These are phyloP conservation scores for Panopea generosa DNA, from an alignment of 2,888 invertebrate species.

Conservation along the genomic window DNA sequence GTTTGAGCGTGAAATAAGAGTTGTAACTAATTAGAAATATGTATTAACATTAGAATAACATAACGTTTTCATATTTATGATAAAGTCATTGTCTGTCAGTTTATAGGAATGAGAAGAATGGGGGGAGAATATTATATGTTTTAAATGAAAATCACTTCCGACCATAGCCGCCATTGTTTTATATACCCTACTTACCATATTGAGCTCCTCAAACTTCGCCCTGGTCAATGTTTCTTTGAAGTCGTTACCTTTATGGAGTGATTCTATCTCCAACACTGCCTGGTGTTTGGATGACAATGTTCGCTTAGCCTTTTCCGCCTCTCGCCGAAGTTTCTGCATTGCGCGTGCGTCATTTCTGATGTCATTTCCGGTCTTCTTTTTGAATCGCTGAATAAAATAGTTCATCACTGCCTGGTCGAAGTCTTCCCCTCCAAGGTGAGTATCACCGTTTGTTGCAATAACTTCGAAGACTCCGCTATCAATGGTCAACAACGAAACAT, in stretches of 20 bases:
- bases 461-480: conserved; percentile 99
- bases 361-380: conserved; percentile 99
- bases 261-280: conserved; percentile 99
- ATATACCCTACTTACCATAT: conserved; percentile 90
- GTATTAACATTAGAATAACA: too few species aligned
- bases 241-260: conserved; percentile 98
- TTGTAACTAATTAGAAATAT: too few species aligned
- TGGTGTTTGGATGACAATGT: conserved; percentile 97
- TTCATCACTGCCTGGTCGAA: conserved; percentile 99
- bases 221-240: conserved; percentile 99
- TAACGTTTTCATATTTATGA: too few species aligned
- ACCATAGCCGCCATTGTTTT: too few species aligned
- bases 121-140: too few species aligned
- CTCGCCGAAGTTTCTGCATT: conserved; percentile 97
- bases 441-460: conserved; percentile 95
- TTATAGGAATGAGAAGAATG: too few species aligned
- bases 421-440: conserved; percentile 99
- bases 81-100: too few species aligned
- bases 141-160: too few species aligned
- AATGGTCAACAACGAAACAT: conserved; percentile 98
- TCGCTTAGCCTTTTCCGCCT: conserved; percentile 98
- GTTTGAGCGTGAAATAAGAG: too few species aligned
- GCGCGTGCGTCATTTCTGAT: conserved; percentile 97
- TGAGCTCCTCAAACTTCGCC: conserved; percentile 99
- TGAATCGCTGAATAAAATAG: conserved; percentile 99